Conservation (phyloP, 1,140 invertebrate species). For the Zaprionus davidi region DNA sequence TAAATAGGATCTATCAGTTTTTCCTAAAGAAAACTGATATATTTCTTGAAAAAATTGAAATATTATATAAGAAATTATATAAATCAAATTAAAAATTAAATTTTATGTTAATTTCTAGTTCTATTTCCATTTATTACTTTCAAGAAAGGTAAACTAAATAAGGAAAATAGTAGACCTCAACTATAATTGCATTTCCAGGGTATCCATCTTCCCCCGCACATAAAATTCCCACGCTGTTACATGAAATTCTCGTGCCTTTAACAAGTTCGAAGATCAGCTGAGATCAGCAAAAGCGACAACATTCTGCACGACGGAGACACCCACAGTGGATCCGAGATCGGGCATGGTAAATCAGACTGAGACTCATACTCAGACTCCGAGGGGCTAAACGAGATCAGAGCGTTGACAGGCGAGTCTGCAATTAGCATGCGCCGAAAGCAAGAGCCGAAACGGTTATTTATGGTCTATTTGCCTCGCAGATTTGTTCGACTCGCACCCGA, state of each 20-base stretch:
- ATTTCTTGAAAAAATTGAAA: too few relatives aligned
- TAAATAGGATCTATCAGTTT: too few relatives aligned
- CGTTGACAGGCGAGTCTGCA: conserved; percentile 48
- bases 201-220: neutral
- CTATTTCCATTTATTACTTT: too few relatives aligned
- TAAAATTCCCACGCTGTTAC: neutral
- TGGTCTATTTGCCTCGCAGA: conserved; percentile 64
- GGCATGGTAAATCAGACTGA: neutral
- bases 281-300: conserved; percentile 8
- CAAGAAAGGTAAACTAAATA: too few relatives aligned
- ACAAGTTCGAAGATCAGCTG: conserved; percentile 8
- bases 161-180: neutral
- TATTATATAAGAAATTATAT: too few relatives aligned
- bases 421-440: conserved; percentile 54
- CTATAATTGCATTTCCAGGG: neutral
- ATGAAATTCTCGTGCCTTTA: neutral
- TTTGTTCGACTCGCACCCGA: conserved; percentile 54
- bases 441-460: conserved; percentile 54
- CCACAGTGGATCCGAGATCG: conserved; percentile 33
- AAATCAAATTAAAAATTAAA: too few relatives aligned
- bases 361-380: too few relatives aligned
- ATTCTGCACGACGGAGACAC: conserved; percentile 27
- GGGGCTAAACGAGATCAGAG: conserved; percentile 60
- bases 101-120: too few relatives aligned
- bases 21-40: rapidly evolving